Evolutionary conservation across 1,140 invertebrate species (phyloP).

Genomic region (Rhagoletis zephyria): DNA sequence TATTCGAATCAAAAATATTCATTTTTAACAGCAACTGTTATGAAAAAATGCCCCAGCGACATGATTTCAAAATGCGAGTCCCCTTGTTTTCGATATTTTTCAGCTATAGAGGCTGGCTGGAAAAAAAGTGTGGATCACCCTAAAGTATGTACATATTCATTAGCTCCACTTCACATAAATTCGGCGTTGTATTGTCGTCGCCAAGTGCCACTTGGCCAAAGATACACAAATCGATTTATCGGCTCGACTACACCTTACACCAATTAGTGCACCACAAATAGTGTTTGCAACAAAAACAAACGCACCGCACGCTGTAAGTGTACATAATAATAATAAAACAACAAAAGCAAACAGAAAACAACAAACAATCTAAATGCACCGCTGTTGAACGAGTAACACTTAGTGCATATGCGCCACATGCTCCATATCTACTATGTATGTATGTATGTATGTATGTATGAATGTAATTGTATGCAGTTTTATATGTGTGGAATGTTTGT

Average conservation of each 20-base stretch:
- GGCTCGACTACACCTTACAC: conserved; percentile 37
- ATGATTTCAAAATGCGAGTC: no score
- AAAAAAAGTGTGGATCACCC: no score
- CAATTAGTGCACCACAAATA: conserved; percentile 38
- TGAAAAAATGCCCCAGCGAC: no score
- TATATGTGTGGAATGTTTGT: background rate
- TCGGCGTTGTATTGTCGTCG: background rate
- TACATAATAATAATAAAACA: conserved; percentile 27
- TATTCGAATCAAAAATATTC: no score
- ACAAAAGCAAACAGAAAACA: background rate
- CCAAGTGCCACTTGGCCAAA: conserved; percentile 41
- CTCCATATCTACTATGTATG: background rate
- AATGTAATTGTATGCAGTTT: background rate
- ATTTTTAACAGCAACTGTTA: no score
- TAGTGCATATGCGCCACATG: background rate
- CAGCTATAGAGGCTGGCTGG: no score
- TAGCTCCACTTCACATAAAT: background rate
- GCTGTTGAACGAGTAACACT: background rate
- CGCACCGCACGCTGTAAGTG: background rate
- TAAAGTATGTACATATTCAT: no score
- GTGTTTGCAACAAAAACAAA: conserved; percentile 20
- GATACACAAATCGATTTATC: conserved; percentile 48
- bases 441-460: background rate
- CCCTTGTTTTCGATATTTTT: no score
- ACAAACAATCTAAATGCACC: background rate